Evolutionary conservation across 2,113 vertebrate species (phyloP).

Genomic region (rabbit (Oryctolagus cuniculus)): DNA sequence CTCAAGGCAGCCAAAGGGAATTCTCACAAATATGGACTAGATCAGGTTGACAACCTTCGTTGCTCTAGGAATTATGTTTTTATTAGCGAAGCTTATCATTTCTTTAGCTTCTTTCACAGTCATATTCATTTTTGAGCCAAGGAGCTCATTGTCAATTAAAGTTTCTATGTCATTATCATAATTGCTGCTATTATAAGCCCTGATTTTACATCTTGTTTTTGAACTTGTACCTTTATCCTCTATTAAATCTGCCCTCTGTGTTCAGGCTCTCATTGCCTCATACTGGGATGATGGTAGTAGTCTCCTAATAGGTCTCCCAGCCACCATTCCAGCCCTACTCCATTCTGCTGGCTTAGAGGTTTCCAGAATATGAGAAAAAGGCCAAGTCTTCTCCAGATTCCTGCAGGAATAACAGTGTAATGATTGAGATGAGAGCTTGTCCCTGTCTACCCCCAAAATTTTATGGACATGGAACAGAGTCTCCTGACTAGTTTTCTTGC

Average conservation of each 20-base stretch:
- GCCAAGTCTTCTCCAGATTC: not conserved
- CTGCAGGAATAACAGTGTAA: not conserved
- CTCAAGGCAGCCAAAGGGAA: not conserved
- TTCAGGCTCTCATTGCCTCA: not conserved
- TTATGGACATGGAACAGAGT: not conserved
- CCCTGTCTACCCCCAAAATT: not conserved
- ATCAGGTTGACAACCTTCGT: not conserved
- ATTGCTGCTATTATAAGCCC: not conserved
- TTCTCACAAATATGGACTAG: not conserved
- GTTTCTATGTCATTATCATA: constrained; percentile 9
- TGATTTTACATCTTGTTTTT: not conserved
- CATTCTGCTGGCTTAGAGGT: not conserved
- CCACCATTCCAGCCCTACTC: not conserved
- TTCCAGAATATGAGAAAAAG: not conserved
- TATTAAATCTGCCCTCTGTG: not conserved
- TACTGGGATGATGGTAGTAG: not conserved
- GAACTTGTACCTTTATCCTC: not conserved
- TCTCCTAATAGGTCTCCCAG: not conserved
- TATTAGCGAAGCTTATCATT: not conserved
- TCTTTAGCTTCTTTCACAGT: not conserved
- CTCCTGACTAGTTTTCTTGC: not conserved
- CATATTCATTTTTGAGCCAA: not conserved
- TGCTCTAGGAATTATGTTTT: not conserved
- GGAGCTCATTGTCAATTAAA: not conserved
- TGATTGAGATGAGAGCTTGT: not conserved